phyloP scores from a whole-genome alignment of 1,140 invertebrate species.

The Acromyrmex echinatior region DNA sequence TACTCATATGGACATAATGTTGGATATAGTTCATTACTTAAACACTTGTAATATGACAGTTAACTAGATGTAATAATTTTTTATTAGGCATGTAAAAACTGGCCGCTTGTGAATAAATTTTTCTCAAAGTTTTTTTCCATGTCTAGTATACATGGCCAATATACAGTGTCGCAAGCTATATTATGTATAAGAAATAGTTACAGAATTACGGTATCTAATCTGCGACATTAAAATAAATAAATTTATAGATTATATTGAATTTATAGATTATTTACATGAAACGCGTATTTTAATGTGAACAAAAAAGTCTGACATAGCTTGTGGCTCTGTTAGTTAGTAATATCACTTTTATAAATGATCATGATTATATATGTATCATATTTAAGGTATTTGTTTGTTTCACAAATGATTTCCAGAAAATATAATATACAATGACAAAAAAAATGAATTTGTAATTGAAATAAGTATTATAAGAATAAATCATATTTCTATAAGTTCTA shows the following conservation, averaged over 20 bases:
- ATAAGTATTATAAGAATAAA: slow-evolving; percentile 82
- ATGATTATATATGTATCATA: slow-evolving; percentile 51
- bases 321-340: slow-evolving; percentile 63
- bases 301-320: slow-evolving; percentile 65
- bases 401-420: slow-evolving; percentile 62
- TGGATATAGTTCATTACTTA: slow-evolving; percentile 54
- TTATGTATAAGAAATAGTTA: slow-evolving; percentile 7
- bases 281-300: slow-evolving; percentile 10
- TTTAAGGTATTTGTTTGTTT: slow-evolving; percentile 54
- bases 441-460: slow-evolving; percentile 80
- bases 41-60: slow-evolving; percentile 19
- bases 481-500: slow-evolving; percentile 82
- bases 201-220: background rate
- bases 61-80: slow-evolving; percentile 37
- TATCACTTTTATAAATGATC: slow-evolving; percentile 66
- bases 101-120: slow-evolving; percentile 46
- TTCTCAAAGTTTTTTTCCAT: slow-evolving; percentile 53
- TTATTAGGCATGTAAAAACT: slow-evolving; percentile 44
- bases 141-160: slow-evolving; percentile 62
- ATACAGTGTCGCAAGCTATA: slow-evolving; percentile 76
- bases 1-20: slow-evolving; percentile 25
- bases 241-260: slow-evolving; percentile 24
- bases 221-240: background rate
- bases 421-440: slow-evolving; percentile 60
- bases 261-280: slow-evolving; percentile 34